Evolutionary conservation across 2,113 vertebrate genomes (phyloP).

Genomic region (Hipposideros armiger): DNA sequence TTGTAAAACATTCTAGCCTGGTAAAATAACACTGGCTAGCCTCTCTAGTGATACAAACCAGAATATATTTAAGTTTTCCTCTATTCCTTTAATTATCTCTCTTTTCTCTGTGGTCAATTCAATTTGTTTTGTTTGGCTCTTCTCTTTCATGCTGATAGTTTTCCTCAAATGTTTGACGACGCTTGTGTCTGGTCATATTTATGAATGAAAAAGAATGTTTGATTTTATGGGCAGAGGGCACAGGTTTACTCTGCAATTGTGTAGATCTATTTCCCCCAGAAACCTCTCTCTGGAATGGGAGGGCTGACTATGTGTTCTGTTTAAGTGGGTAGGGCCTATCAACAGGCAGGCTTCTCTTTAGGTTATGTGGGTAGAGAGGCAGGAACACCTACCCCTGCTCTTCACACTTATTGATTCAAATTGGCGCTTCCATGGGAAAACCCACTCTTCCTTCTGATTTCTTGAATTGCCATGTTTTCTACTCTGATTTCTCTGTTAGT

Average conservation of each 20-base stretch:
- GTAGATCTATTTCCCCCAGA: constrained; percentile 5
- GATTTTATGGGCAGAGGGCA: neutral
- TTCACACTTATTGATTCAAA: neutral
- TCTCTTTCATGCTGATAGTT: constrained; percentile 33
- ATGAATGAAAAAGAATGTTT: constrained; percentile 22
- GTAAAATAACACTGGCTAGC: neutral
- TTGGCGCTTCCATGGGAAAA: neutral
- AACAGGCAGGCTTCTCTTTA: constrained; percentile 63
- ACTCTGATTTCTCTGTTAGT: constrained; percentile 6
- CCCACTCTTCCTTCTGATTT: neutral
- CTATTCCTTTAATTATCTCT: constrained; percentile 34
- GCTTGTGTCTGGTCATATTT: neutral
- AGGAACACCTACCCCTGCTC: constrained; percentile 50
- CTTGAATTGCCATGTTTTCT: constrained; percentile 7
- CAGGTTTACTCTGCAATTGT: constrained; percentile 12
- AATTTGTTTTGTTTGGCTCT: constrained; percentile 19
- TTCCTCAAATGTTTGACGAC: constrained; percentile 8
- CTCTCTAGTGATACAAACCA: neutral
- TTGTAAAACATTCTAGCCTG: neutral
- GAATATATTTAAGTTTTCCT: constrained; percentile 43
- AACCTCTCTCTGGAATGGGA: constrained; percentile 18
- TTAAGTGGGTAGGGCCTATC: constrained; percentile 41
- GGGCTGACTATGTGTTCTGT: constrained; percentile 43
- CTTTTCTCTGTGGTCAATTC: constrained; percentile 52
- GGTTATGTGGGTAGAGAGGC: constrained; percentile 66